phyloP scores from a whole-genome alignment of 1,140 invertebrate species.

The Mesaphorura yosii region DNA sequence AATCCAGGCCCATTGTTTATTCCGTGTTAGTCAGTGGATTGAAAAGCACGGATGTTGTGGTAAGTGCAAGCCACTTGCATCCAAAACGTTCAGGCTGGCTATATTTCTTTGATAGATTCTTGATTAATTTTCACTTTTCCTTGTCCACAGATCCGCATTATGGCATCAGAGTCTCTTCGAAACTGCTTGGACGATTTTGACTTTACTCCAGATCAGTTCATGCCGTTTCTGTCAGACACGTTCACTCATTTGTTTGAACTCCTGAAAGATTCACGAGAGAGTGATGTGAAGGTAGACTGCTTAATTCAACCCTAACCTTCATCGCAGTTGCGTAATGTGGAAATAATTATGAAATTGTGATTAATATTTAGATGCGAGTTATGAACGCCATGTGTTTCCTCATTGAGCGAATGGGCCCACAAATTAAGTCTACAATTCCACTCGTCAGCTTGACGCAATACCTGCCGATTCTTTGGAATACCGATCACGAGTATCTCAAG shows the following conservation, averaged over 20 bases:
- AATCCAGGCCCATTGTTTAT: conserved; percentile 68
- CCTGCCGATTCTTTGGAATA: conserved; percentile 76
- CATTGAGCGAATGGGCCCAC: conserved; percentile 67
- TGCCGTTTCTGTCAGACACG: conserved; percentile 61
- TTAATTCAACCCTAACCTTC: conserved; percentile 24
- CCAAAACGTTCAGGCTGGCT: not conserved
- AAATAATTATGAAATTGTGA: conserved; percentile 12
- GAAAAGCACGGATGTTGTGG: conserved; percentile 56
- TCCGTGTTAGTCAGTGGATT: conserved; percentile 61
- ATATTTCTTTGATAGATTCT: conserved; percentile 15
- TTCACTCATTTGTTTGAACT: conserved; percentile 70
- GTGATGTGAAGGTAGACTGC: conserved; percentile 70
- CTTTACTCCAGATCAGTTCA: conserved; percentile 73
- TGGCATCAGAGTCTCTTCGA: conserved; percentile 62
- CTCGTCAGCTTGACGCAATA: conserved; percentile 58
- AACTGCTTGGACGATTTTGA: conserved; percentile 82
- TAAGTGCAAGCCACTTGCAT: too few relatives aligned
- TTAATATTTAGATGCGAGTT: conserved; percentile 63
- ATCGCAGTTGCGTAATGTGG: too few relatives aligned
- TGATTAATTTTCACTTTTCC: not conserved
- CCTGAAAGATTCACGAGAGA: conserved; percentile 75
- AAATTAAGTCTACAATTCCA: conserved; percentile 56
- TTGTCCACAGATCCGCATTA: conserved; percentile 53
- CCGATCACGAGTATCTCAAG: conserved; percentile 76
- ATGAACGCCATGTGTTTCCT: conserved; percentile 80